These are phyloP conservation scores for Drosophila burlai DNA, from an alignment of 1,140 invertebrate genomes.

Conservation along the genomic window DNA sequence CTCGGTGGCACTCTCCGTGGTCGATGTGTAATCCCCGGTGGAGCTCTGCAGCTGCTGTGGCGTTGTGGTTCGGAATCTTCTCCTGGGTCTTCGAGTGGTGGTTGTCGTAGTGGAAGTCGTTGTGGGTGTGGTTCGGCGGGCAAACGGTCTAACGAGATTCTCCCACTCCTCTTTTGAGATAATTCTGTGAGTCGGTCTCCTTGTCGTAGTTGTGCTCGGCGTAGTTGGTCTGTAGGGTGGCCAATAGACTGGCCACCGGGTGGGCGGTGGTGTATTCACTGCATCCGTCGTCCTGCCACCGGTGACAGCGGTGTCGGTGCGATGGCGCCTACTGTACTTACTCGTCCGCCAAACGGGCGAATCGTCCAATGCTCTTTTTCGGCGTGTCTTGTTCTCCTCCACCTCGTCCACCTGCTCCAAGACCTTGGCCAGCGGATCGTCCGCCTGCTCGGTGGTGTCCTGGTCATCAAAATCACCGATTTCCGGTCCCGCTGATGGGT, in stretches of 20 bases:
- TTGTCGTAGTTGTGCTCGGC: constrained; percentile 23
- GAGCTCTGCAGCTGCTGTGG: constrained; percentile 20
- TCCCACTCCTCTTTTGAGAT: constrained; percentile 61
- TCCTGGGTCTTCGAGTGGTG: constrained; percentile 18
- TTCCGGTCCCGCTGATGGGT: constrained; percentile 22
- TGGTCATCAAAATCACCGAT: constrained; percentile 22
- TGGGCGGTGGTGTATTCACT: background rate
- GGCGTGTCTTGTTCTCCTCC: constrained; percentile 4
- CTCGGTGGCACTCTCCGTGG: constrained; percentile 32
- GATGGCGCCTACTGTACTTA: constrained; percentile 65
- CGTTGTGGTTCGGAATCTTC: constrained; percentile 19
- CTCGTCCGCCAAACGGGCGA: constrained; percentile 38
- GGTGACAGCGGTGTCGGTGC: constrained; percentile 23
- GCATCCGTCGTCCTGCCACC: constrained; percentile 7
- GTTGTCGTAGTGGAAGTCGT: background rate
- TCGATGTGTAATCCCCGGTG: constrained; percentile 16
- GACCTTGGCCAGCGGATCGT: constrained; percentile 61
- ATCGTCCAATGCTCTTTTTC: constrained; percentile 30
- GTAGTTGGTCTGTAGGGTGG: constrained; percentile 23
- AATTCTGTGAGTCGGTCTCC: constrained; percentile 2
- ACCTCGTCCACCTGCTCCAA: constrained; percentile 54
- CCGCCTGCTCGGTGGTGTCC: constrained; percentile 41
- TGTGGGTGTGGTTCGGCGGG: background rate
- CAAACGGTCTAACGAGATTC: constrained; percentile 2
- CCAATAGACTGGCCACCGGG: constrained; percentile 22